These are phyloP conservation scores for Gobiocypris rarus DNA, from an alignment of 2,113 vertebrate genomes.

Conservation along the genomic window DNA sequence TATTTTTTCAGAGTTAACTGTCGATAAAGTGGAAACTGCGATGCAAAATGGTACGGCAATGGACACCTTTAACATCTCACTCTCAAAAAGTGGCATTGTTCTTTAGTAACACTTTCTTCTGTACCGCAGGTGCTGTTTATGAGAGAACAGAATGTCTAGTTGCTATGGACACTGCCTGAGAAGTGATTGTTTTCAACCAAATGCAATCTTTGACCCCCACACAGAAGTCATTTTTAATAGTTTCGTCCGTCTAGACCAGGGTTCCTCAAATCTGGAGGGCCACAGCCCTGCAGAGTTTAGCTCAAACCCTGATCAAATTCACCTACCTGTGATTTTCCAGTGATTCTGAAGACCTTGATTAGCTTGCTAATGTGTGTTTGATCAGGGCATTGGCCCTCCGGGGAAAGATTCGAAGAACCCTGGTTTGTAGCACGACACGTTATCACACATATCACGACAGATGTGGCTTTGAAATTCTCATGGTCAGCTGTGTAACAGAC, in stretches of 20 bases:
- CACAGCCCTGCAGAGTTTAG: too few relatives aligned
- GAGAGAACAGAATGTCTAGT: slow-evolving; percentile 27
- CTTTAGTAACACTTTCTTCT: background rate
- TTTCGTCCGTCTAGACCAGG: background rate
- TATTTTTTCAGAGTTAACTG: slow-evolving; percentile 18
- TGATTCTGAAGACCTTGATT: too few relatives aligned
- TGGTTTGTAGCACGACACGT: background rate
- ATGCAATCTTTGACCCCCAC: background rate
- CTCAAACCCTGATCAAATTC: too few relatives aligned
- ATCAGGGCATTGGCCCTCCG: too few relatives aligned
- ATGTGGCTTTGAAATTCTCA: slow-evolving; percentile 8
- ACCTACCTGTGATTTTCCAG: too few relatives aligned
- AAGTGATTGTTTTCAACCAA: slow-evolving; percentile 3
- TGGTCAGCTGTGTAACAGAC: background rate
- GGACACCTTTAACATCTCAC: background rate
- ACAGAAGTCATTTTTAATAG: slow-evolving; percentile 1
- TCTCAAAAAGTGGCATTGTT: slow-evolving; percentile 2
- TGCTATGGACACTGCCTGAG: slow-evolving; percentile 42
- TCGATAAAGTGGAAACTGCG: slow-evolving; percentile 21
- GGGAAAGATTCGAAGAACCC: too few relatives aligned
- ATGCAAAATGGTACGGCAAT: slow-evolving; percentile 5
- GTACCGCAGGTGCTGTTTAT: slow-evolving; percentile 46
- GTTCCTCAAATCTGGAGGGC: too few relatives aligned
- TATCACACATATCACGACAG: too few relatives aligned
- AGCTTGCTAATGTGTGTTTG: too few relatives aligned